phyloP scores from a whole-genome alignment of 2,113 vertebrate species.

The Nycticebus coucang region DNA sequence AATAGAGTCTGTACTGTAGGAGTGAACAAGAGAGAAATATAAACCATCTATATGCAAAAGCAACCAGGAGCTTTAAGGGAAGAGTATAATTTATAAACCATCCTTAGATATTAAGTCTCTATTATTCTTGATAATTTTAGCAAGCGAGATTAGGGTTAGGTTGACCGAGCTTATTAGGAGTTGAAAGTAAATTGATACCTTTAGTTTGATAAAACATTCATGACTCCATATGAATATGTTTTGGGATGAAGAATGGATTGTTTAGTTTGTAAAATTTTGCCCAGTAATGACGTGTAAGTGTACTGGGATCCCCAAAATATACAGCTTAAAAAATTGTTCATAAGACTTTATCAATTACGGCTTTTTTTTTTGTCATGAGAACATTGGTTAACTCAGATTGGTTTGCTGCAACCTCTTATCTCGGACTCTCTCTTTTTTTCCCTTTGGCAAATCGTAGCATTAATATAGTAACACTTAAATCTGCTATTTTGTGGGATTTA shows the following conservation, averaged over 20 bases:
- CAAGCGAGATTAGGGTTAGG: not conserved
- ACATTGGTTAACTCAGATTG: not conserved
- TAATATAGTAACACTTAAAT: not conserved
- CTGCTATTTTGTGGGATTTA: not conserved
- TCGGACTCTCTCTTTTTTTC: not conserved
- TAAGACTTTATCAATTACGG: not conserved
- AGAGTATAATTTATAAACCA: conserved; percentile 30
- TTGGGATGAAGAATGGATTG: not conserved
- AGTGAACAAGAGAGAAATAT: not conserved
- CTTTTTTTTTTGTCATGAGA: not conserved
- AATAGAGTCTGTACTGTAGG: not conserved
- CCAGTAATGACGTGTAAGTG: not conserved
- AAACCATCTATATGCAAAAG: conserved; percentile 41
- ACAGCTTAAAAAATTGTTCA: not conserved
- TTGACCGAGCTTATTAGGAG: conserved; percentile 24
- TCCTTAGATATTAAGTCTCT: not conserved
- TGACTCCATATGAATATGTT: not conserved
- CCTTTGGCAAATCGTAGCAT: not conserved
- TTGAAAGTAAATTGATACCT: not conserved
- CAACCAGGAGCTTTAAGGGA: not conserved
- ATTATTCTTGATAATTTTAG: conserved; percentile 41
- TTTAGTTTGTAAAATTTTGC: not conserved
- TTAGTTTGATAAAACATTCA: not conserved
- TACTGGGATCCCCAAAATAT: not conserved
- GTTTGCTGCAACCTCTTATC: not conserved